These are phyloP conservation scores for Eupithecia pulchellata DNA, from an alignment of 2,888 invertebrate genomes.

Conservation along the genomic window DNA sequence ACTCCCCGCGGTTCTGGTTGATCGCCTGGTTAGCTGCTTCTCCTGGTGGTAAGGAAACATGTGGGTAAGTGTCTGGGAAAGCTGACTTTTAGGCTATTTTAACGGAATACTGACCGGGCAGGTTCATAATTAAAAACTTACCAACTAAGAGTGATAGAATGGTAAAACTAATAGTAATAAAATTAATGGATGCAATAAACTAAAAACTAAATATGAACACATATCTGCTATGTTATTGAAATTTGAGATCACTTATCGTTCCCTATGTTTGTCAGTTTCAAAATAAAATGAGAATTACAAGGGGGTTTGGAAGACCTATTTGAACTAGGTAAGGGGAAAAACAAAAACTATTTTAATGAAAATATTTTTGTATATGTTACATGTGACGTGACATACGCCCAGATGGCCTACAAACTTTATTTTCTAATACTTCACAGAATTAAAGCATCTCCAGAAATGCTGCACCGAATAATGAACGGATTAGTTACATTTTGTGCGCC, in stretches of 20 bases:
- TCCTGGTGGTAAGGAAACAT: constrained; percentile 59
- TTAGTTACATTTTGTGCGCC: too few species aligned
- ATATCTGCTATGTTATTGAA: background rate
- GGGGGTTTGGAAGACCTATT: background rate
- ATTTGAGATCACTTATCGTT: background rate
- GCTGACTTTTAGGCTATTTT: too few species aligned
- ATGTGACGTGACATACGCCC: background rate
- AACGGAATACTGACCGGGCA: too few species aligned
- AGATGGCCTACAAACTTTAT: background rate
- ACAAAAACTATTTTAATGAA: too few species aligned
- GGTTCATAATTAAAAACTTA: too few species aligned
- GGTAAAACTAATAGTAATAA: too few species aligned
- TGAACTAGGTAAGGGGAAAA: too few species aligned
- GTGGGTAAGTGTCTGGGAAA: background rate
- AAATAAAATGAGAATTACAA: background rate
- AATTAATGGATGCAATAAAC: too few species aligned
- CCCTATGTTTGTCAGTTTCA: background rate
- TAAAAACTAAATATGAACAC: too few species aligned
- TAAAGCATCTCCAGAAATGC: background rate
- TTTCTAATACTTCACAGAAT: too few species aligned
- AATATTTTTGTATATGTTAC: too few species aligned
- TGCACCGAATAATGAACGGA: background rate
- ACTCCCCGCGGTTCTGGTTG: constrained; percentile 86
- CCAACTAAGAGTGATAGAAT: too few species aligned
- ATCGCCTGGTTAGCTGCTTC: constrained; percentile 85